These are phyloP conservation scores for Intellagama lesueurii DNA, from an alignment of 2,797 vertebrate genomes.

Conservation along the genomic window DNA sequence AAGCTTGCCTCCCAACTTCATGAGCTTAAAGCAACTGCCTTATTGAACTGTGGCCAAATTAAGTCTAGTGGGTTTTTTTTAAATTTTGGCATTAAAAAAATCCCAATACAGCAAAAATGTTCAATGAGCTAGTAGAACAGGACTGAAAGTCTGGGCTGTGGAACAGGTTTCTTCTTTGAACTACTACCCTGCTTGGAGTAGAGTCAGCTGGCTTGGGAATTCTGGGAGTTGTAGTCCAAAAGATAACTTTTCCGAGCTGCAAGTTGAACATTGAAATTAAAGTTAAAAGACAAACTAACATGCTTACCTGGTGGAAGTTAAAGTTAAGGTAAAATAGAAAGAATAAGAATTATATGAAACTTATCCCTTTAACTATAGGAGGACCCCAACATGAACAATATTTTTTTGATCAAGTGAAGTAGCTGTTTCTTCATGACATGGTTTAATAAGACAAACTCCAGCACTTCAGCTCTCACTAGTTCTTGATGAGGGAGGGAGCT, in stretches of 20 bases:
- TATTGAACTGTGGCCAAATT: conserved; percentile 26
- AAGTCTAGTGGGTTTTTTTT: neutral
- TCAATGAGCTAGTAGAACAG: conserved; percentile 28
- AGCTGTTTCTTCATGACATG: neutral
- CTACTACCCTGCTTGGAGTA: too few relatives aligned
- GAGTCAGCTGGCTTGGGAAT: too few relatives aligned
- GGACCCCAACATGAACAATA: neutral
- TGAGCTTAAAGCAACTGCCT: conserved; percentile 35
- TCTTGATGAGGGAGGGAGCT: neutral
- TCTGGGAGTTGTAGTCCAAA: too few relatives aligned
- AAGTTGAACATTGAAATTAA: too few relatives aligned
- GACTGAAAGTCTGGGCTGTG: neutral
- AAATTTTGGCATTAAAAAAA: neutral
- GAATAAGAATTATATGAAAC: conserved; percentile 14
- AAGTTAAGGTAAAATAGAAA: conserved; percentile 44
- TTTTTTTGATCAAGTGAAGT: neutral
- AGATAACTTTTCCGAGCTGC: too few relatives aligned
- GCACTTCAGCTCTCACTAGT: neutral
- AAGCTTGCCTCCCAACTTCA: neutral
- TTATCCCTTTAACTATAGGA: neutral
- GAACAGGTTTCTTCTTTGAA: too few relatives aligned
- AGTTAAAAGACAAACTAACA: neutral
- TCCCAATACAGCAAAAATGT: neutral
- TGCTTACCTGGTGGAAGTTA: conserved; percentile 1
- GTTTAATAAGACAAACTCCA: neutral